A percentile compares a stretch with the other conserved stretches of the same genome.
Conservation (phyloP, 2,888 invertebrate genomes). For the Drosophila paranaensis region DNA sequence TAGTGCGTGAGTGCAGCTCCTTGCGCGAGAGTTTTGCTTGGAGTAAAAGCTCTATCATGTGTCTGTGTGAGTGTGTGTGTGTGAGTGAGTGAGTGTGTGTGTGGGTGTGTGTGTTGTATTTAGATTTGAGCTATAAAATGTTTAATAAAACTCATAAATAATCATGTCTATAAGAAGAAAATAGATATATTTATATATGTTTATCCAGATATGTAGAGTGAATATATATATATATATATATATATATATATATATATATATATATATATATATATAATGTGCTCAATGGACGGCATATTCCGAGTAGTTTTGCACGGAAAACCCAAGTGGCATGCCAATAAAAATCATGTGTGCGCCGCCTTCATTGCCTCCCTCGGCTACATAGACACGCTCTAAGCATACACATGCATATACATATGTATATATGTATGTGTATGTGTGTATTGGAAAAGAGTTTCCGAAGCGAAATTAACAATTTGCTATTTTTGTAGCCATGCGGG, state of each 20-base stretch:
- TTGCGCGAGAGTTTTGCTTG: not conserved
- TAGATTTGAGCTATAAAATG: conserved; percentile 49
- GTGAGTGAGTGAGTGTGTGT: not conserved
- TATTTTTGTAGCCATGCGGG: conserved; percentile 69
- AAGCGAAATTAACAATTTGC: conserved; percentile 79
- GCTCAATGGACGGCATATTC: conserved; percentile 24
- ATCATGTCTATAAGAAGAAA: conserved; percentile 21
- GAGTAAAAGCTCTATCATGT: conserved; percentile 6
- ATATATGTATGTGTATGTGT: conserved; percentile 27
- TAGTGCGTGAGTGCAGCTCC: conserved; percentile 1
- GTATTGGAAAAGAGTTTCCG: conserved; percentile 77
- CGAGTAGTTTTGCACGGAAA: conserved; percentile 70
- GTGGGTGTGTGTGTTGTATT: not conserved
- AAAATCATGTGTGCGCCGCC: conserved; percentile 65
- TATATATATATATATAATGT: not conserved
- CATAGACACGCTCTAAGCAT: not conserved
- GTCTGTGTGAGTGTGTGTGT: too few relatives aligned
- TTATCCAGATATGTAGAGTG: conserved; percentile 1
- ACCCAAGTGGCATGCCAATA: conserved; percentile 76
- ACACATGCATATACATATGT: not conserved
- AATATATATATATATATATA: not conserved
- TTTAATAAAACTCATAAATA: conserved; percentile 75
- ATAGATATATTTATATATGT: conserved; percentile 4
- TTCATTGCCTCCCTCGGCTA: not conserved
- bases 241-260: not conserved